Percentiles rank a stretch among this genome's conserved stretches.
Conservation (phyloP, 2,113 vertebrate species). For the Ploceus nigricollis region DNA sequence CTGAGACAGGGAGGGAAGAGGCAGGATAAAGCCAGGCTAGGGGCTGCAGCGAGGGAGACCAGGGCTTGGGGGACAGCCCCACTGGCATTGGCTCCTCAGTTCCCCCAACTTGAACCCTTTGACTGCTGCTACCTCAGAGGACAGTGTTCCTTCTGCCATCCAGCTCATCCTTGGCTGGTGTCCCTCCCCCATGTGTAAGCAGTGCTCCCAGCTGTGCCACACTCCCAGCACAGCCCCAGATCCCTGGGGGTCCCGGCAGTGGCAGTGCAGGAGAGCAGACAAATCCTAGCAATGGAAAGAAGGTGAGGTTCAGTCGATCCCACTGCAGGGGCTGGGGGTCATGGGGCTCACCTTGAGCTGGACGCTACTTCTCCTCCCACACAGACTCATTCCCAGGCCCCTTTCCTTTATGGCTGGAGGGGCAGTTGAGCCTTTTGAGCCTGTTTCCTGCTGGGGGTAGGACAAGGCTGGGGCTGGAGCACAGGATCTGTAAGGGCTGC, state of each 20-base stretch:
- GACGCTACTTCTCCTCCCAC: neutral
- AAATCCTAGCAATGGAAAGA: neutral
- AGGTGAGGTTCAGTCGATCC: neutral
- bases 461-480: neutral
- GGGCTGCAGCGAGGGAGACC: rapidly evolving
- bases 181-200: neutral
- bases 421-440: neutral
- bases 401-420: neutral
- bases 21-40: neutral
- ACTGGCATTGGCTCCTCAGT: rapidly evolving
- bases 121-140: neutral
- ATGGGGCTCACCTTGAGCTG: neutral
- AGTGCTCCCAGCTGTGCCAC: neutral
- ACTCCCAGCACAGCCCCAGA: neutral
- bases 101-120: neutral
- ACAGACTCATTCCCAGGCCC: neutral
- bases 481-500: neutral
- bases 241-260: rapidly evolving
- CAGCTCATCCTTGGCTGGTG: rapidly evolving
- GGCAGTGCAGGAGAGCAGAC: neutral
- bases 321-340: neutral
- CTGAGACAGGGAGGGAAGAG: neutral
- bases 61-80: neutral
- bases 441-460: neutral
- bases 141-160: neutral